Base-by-base conservation (phyloP, 2,113 vertebrate genomes). In the Furnarius figulus region DNA sequence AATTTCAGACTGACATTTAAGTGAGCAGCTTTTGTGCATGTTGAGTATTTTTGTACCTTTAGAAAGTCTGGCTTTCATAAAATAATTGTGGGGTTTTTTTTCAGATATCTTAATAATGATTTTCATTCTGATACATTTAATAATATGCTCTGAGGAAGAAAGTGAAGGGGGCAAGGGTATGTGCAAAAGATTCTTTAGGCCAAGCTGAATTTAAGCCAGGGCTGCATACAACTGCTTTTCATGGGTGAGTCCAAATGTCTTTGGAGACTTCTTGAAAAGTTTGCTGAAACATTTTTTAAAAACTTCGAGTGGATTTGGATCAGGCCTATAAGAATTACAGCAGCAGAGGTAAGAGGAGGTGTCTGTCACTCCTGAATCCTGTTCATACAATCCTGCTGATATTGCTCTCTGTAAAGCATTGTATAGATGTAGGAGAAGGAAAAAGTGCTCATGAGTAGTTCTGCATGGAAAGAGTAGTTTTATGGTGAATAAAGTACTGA, bases 181-280 rank as follows among this genome's bases (percentile, higher is more conserved):
- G 14, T 58, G 42, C 39, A 76, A 75, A 87, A 71, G 55, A 62
- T 91, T 90, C 62, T 90, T 37, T 46, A 88, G 72, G 42, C 44
- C 46, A 91, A 86, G n/a, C 46, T 91, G 87, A 93, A 74, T 75
- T 84, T 88, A 70, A 86, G 93, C 31, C 31, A 93, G 28, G 28
- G 27, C 40, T 73, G 49, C 59, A 58, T 90, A 55, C 14, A 68
- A 53, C 47, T 91, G 73, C 46, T n/a, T 87, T 76, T 87, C 20
- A 71, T 4, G 5, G 8, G 4, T 40, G 63, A 91, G 31, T 42
- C 52, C 12, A 65, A 83, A 65, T 19, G 1, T 39, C 21, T 78
- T 52, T 85, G 39, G 27, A 31, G 42, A 30, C 10, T 83, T 86
- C 25, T 37, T 22, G 40, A 33, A 87, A 90, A 87, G 21, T 35